A percentile compares a stretch with the other conserved stretches of the same genome.
These are phyloP conservation scores for Chrysemys picta DNA, from an alignment of 2,113 vertebrate genomes.

Conservation along the genomic window DNA sequence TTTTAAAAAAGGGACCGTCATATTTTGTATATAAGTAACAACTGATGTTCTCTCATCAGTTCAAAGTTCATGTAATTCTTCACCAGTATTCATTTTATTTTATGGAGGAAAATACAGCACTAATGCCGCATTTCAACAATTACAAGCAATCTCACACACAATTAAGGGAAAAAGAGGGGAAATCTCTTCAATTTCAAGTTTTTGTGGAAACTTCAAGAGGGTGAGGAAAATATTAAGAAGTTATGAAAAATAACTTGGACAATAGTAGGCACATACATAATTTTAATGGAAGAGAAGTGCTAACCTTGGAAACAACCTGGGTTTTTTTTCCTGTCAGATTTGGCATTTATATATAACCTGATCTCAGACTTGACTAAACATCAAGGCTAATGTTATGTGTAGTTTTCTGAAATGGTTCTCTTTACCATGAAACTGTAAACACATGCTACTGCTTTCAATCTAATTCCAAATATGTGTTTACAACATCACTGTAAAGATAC, in stretches of 20 bases:
- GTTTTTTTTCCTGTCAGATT: background rate
- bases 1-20: background rate
- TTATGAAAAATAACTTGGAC: background rate
- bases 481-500: conserved; percentile 69
- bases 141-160: background rate
- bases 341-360: background rate
- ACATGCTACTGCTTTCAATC: background rate
- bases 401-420: background rate
- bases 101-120: background rate
- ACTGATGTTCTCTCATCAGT: background rate
- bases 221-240: background rate
- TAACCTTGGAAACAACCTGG: background rate
- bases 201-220: background rate
- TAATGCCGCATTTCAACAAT: background rate
- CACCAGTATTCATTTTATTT: background rate
- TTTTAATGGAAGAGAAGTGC: background rate
- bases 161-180: too few relatives aligned
- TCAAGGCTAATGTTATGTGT: background rate
- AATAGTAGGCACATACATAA: background rate
- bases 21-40: background rate
- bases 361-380: background rate
- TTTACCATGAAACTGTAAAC: conserved; percentile 31
- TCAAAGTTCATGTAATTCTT: background rate
- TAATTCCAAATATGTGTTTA: background rate
- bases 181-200: background rate